phyloP scores from a whole-genome alignment of 2,113 vertebrate genomes.

The Castor canadensis region DNA sequence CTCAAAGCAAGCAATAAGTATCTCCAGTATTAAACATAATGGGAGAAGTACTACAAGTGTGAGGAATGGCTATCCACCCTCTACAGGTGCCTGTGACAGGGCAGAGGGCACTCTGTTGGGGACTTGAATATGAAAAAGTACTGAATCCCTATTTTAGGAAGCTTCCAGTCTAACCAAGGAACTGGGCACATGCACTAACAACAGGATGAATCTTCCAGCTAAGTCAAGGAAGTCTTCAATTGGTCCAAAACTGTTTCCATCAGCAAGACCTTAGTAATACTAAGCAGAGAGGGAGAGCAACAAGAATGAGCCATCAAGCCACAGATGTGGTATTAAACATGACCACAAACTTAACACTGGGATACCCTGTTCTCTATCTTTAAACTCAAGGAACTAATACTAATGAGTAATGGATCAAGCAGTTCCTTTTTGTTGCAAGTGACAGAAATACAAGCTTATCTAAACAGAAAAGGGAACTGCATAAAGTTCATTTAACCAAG shows the following conservation, averaged over 20 bases:
- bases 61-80: neutral
- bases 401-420: neutral
- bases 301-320: neutral
- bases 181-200: neutral
- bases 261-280: neutral
- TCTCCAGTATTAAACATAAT: neutral
- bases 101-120: neutral
- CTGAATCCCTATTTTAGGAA: neutral
- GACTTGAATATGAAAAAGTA: neutral
- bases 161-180: neutral
- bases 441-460: neutral
- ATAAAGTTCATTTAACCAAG: neutral
- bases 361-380: neutral
- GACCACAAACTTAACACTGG: neutral
- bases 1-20: neutral
- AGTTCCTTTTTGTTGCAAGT: neutral
- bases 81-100: neutral
- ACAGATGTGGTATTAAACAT: rapidly evolving
- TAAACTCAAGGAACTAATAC: neutral
- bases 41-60: too few species aligned
- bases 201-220: neutral
- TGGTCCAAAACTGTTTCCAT: neutral
- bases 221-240: neutral
- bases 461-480: neutral
- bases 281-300: neutral